phyloP scores from a whole-genome alignment of 2,888 invertebrate species.

The Leucophenga montana region DNA sequence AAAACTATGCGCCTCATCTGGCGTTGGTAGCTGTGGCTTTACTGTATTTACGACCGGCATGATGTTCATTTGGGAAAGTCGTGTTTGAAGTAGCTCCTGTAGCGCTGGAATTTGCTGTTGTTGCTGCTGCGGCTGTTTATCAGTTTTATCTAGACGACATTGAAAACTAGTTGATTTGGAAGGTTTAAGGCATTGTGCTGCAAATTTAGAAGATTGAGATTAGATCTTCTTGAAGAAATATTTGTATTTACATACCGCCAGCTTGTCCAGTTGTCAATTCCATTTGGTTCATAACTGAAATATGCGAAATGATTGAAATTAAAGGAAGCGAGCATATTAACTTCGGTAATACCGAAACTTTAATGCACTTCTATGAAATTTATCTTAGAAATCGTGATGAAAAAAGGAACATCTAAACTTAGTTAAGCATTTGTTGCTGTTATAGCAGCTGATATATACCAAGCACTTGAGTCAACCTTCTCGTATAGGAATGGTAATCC shows the following conservation, averaged over 20 bases:
- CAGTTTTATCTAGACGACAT: conserved; percentile 57
- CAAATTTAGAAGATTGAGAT: conserved; percentile 1
- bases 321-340: too few relatives aligned
- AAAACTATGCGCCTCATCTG: conserved; percentile 68
- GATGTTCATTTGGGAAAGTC: conserved; percentile 64
- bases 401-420: too few relatives aligned
- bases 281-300: conserved; percentile 69
- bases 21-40: conserved; percentile 56
- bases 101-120: conserved; percentile 41
- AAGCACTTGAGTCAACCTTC: too few relatives aligned
- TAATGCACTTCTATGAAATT: too few relatives aligned
- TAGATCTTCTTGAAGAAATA: not conserved
- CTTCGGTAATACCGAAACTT: too few relatives aligned
- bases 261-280: conserved; percentile 64
- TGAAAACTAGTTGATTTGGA: conserved; percentile 70
- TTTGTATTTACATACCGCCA: conserved; percentile 51
- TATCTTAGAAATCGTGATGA: too few relatives aligned
- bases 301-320: conserved; percentile 5
- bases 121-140: not conserved
- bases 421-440: too few relatives aligned
- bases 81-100: conserved; percentile 46
- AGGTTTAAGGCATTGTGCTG: conserved; percentile 67
- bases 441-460: too few relatives aligned
- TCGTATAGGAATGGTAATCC: too few relatives aligned
- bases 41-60: conserved; percentile 54